Base-by-base conservation (phyloP, 2,888 invertebrate genomes). In the Polyommatus iphigenia region DNA sequence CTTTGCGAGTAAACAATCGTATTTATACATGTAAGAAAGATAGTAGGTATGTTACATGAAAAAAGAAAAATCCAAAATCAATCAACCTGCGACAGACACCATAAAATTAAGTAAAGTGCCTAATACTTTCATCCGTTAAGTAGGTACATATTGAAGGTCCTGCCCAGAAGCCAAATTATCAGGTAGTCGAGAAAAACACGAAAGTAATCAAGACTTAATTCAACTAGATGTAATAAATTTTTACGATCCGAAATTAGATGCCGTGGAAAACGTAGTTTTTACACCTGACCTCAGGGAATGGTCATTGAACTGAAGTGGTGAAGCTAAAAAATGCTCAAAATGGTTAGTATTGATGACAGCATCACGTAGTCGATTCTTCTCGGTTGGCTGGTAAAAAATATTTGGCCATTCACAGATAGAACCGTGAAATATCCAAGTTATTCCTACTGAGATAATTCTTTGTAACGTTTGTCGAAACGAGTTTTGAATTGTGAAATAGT, bases 221-320 rank as follows among this genome's bases (percentile, higher is more conserved):
- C 6, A 71, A 78, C 54, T 54, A 78, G 76, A 76, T 67, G 81
- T 88, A 88, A 90, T 90, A 89, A 90, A 89, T 82, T 85, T 89
- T 90, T 89, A 90, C 85, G 88, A 87, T 82, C 89, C 85, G 88
- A 90, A 91, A 90, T 90, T 88, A 88, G 89, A 89, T 88, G 89
- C 87, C 85, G 85, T 88, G 88, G 88, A 88, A 90, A 89, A 84
- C 83, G 84, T 79, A 80, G 85, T 87, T 89, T 89, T 87, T 87
- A 85, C 85, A 89, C 87, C 88, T 89, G 89, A 91, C 90, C 89
- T 90, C 86, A 82, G 81, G 80, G 78, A 78, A 82, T 86, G 91
- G 90, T 91, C 90, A 83, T 87, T 91, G 90, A 92, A 90, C 92
- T 41, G 24, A 50, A 72, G 72, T 80, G 77, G 75, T 77, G 78